Conservation (phyloP, 1,140 invertebrate species). For the Drosophila mayri region DNA sequence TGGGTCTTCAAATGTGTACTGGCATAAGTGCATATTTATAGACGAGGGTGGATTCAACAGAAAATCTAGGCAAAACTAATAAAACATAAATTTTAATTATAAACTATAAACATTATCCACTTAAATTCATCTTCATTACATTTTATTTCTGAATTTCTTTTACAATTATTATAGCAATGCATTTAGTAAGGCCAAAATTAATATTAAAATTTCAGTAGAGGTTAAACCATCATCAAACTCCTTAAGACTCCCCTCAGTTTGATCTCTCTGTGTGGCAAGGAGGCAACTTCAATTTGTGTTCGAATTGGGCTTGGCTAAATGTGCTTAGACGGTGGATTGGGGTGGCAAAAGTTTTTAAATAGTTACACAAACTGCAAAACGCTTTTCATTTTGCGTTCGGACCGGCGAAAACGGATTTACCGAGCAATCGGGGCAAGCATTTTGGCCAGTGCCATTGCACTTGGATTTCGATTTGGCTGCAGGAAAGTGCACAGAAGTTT, state of each 20-base stretch:
- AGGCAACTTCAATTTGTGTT: conserved; percentile 21
- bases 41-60: conserved; percentile 20
- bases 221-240: background rate
- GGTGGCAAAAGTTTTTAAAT: conserved; percentile 67
- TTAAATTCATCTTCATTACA: background rate
- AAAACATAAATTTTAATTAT: no score
- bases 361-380: conserved; percentile 68
- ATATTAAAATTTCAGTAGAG: background rate
- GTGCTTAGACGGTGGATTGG: background rate
- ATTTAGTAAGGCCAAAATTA: background rate
- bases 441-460: conserved; percentile 29
- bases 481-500: conserved; percentile 74
- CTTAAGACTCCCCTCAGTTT: background rate
- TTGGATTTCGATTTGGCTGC: conserved; percentile 72
- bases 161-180: background rate
- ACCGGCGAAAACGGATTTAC: conserved; percentile 57
- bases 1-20: conserved; percentile 23
- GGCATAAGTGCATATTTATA: conserved; percentile 34
- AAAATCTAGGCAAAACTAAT: background rate
- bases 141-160: background rate
- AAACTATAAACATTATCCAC: background rate
- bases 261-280: conserved; percentile 3
- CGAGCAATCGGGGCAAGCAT: conserved; percentile 50
- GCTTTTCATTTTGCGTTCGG: conserved; percentile 58
- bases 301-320: conserved; percentile 4